phyloP scores from a whole-genome alignment of 1,140 invertebrate genomes.

The Nylanderia fulva region DNA sequence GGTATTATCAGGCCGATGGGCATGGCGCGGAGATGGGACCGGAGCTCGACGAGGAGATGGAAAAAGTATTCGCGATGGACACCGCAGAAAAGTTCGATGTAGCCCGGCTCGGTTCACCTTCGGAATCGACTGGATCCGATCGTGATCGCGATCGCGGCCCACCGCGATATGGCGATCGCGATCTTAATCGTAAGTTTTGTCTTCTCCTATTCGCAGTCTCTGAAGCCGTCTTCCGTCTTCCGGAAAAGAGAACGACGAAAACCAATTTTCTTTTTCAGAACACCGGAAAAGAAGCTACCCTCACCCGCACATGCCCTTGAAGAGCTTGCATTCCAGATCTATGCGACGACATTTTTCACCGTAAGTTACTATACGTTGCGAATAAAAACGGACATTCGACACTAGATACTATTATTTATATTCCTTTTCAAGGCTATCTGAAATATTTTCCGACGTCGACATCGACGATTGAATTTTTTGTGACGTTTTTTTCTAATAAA shows the following conservation, averaged over 20 bases:
- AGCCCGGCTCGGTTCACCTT: conserved; percentile 86
- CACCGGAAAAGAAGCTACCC: conserved; percentile 89
- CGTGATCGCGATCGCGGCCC: conserved; percentile 85
- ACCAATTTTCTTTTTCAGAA: conserved; percentile 82
- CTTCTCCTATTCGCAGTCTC: background rate
- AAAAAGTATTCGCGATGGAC: conserved; percentile 90
- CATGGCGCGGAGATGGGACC: conserved; percentile 88
- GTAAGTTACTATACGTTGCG: conserved; percentile 77
- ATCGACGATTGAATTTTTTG: no score
- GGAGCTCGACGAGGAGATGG: conserved; percentile 92
- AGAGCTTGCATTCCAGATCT: conserved; percentile 85
- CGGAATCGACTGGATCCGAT: conserved; percentile 85
- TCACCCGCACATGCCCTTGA: conserved; percentile 89
- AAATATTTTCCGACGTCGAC: background rate
- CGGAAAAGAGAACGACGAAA: no score
- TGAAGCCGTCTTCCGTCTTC: background rate
- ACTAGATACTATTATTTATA: no score
- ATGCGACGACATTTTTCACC: conserved; percentile 85
- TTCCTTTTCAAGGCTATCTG: background rate
- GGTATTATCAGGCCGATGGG: conserved; percentile 82
- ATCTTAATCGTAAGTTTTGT: conserved; percentile 85
- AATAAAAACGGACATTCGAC: background rate
- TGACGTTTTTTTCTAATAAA: no score
- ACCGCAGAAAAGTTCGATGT: conserved; percentile 88
- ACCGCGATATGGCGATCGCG: conserved; percentile 86